Conservation (phyloP, 2,113 vertebrate species). For the Xiphophorus hellerii region DNA sequence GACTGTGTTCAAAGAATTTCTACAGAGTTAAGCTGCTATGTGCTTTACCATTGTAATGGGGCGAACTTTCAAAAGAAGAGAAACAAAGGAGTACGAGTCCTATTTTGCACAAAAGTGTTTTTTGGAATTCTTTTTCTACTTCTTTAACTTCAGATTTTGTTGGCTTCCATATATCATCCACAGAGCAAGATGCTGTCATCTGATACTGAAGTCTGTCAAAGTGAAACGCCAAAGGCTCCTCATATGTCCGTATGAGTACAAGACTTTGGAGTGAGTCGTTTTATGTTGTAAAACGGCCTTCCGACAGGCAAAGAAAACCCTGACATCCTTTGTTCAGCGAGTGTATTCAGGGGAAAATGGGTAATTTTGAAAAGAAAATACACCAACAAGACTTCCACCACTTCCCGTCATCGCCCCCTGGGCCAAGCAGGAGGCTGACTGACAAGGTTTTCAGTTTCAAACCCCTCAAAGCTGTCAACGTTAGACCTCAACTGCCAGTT, state of each 20-base stretch:
- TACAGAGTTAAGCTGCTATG: neutral
- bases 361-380: constrained; percentile 57
- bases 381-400: constrained; percentile 33
- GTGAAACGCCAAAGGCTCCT: neutral
- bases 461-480: constrained; percentile 66
- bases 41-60: neutral
- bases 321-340: constrained; percentile 16
- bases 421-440: constrained; percentile 54
- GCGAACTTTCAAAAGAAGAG: neutral
- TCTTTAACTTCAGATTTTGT: neutral
- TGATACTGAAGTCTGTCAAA: neutral
- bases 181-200: neutral
- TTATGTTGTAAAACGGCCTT: constrained; percentile 4
- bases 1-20: neutral
- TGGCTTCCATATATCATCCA: neutral
- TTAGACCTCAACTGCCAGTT: constrained; percentile 55
- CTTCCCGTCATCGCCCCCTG: constrained; percentile 33
- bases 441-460: constrained; percentile 68
- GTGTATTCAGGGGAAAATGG: constrained; percentile 21
- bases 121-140: neutral
- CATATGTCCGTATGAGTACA: neutral
- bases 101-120: neutral
- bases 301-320: neutral
- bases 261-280: constrained; percentile 4
- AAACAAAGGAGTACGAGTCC: neutral